Evolutionary conservation across 2,797 vertebrate species (phyloP).

Genomic region (Parauchenoglanis ngamensis): DNA sequence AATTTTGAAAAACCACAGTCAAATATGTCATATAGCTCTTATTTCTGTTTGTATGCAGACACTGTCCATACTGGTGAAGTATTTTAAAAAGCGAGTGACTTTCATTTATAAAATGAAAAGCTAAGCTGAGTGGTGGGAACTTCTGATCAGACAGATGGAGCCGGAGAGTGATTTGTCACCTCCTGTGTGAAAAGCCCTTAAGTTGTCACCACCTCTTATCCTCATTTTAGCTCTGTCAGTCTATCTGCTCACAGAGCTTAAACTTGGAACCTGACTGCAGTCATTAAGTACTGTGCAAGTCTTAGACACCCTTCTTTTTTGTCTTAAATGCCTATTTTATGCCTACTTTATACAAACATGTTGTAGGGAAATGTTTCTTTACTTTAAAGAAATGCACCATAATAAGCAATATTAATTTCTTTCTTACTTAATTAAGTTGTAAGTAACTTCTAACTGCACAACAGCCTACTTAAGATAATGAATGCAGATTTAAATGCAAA

Average conservation of each 20-base stretch:
- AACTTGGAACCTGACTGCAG: slow-evolving; percentile 15
- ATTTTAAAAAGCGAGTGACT: slow-evolving; percentile 11
- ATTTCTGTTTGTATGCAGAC: not conserved
- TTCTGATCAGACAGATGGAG: slow-evolving; percentile 29
- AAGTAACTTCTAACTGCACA: not conserved
- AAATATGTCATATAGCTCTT: not conserved
- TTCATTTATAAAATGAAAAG: slow-evolving; percentile 27
- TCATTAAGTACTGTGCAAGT: slow-evolving; percentile 1
- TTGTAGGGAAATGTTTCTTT: not conserved
- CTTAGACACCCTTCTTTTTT: not conserved
- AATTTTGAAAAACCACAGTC: not conserved
- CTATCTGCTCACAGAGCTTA: slow-evolving; percentile 26
- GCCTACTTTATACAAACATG: not conserved
- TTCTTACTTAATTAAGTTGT: no score
- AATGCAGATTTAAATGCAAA: not conserved
- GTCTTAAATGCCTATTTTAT: slow-evolving; percentile 7
- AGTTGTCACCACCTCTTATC: slow-evolving; percentile 29
- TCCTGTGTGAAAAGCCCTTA: slow-evolving; percentile 26
- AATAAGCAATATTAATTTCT: not conserved
- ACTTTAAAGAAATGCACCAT: not conserved
- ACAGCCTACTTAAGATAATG: not conserved
- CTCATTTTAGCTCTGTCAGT: slow-evolving; percentile 21
- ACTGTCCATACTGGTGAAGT: not conserved
- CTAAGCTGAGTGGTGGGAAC: not conserved
- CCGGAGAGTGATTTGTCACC: slow-evolving; percentile 3